Base-by-base conservation (phyloP, 2,888 invertebrate genomes). In the Eustalomyia histrio region DNA sequence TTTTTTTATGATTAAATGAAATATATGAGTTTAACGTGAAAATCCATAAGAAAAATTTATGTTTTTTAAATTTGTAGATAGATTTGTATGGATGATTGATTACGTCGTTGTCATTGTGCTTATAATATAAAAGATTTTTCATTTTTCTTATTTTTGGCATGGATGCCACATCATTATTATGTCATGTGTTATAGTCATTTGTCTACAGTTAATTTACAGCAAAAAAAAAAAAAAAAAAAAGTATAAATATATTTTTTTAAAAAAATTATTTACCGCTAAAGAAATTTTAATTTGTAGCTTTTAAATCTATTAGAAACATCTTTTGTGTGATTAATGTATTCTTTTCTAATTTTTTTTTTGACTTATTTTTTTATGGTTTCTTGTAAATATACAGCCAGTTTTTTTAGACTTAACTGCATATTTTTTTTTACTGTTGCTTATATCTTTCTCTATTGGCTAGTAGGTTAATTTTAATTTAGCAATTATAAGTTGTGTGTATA, bases 201-300 rank as follows among this genome's bases (percentile, higher is more conserved):
- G 69, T 64, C 24, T 64, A 57, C 9, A 50, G 68, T 33, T 68
- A 47, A 68, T 68, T 68, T 55, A 50, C 33, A n/a, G n/a, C n/a
- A n/a, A n/a, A n/a, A n/a, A n/a, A n/a, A n/a, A n/a, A n/a, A n/a
- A n/a, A 64, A 50, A 57, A 57, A 33, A 33, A 33, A 33, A 60
- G 7, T 29, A n/a, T n/a, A n/a, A n/a, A n/a, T n/a, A n/a, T n/a
- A n/a, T n/a, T 4, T 6, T 29, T 29, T 29, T 6, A 74, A 58
- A 7, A 50, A 60, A 35, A 60, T 10, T 43, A 67, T 21, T 8
- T 39, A 39, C 39, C 43, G 43, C n/a, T 47, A 47, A 47, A 47
- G n/a, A 47, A 47, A 1, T 5, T 47, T n/a, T n/a, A 47, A 47
- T n/a, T 14, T 47, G 43, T n/a, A n/a, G n/a, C 43, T 47, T 47